Base-by-base conservation (phyloP, 2,888 invertebrate species). In the Timema cristinae region DNA sequence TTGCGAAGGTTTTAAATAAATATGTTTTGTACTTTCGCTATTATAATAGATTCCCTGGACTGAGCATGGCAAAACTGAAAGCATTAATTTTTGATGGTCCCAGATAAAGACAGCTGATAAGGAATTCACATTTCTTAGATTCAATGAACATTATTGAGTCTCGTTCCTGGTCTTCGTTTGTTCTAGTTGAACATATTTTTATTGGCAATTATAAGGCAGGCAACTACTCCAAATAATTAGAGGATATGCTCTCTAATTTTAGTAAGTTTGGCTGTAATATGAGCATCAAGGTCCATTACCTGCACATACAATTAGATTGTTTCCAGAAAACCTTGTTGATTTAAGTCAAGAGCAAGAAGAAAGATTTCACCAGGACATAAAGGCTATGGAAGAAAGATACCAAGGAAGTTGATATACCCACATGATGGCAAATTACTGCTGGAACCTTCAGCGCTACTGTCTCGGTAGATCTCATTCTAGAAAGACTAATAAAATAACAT, bases 271-370 rank as follows among this genome's bases (percentile, higher is more conserved):
- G 79, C n/a, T 78, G 78, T 72, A 76, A 77, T 51, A 81, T 81
- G 80, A 77, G 76, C 52, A 71, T 79, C 9, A 80, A 81, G 75
- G 73, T 80, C n/a, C 79, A 81, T 75, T 80, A 79, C 75, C 76
- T 81, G 54, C 73, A 79, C 73, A 78, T 76, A 50, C 79, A 81
- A 74, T 69, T 81, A 52, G 78, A 80, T 73, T 77, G 77, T 72
- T 82, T 82, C 76, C 79, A 80, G 13, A 76, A 79, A 75, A 82
- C 81, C 77, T 79, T 67, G 79, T 79, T 66, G 78, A 73, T 71
- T 75, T 78, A 48, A 79, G 79, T 73, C 79, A 80, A 70, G 79
- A 81, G 72, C 81, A 81, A 49, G 78, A 79, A 32, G 80, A 81
- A 76, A 73, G 32, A 32, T 32, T 32, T 32, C 32, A 32, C 32